phyloP scores from a whole-genome alignment of 2,888 invertebrate species.

The Leptopilina drosophilae region DNA sequence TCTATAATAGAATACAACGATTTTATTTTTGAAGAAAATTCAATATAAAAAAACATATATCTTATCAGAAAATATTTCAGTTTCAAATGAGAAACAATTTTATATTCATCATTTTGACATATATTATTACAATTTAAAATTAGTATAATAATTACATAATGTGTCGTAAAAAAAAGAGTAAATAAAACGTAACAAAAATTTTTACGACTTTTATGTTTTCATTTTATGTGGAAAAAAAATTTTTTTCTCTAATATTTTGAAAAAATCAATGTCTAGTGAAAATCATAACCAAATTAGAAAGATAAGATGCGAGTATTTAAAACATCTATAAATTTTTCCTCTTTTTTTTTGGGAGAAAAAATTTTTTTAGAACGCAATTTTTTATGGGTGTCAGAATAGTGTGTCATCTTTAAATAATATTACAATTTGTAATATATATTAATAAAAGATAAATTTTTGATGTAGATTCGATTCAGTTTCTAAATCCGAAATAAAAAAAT shows the following conservation, averaged over 20 bases:
- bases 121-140: slow-evolving; percentile 2
- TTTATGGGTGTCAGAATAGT: background rate
- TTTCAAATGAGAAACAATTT: background rate
- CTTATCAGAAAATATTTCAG: background rate
- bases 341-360: too few species aligned
- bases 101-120: background rate
- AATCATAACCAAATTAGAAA: background rate
- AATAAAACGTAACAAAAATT: slow-evolving; percentile 1
- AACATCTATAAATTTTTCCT: background rate
- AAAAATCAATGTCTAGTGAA: background rate
- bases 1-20: too few species aligned
- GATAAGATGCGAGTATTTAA: background rate
- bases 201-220: slow-evolving; percentile 7
- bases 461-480: too few species aligned
- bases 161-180: slow-evolving; percentile 1
- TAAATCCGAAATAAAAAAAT: too few species aligned
- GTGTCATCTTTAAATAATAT: too few species aligned
- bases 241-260: background rate
- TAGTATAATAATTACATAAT: slow-evolving; percentile 4
- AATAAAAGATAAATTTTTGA: too few species aligned
- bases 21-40: too few species aligned
- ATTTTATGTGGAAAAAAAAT: background rate
- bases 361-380: background rate
- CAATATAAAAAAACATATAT: background rate
- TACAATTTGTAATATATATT: too few species aligned